phyloP scores from a whole-genome alignment of 1,140 invertebrate species.

The Ceratosolen fusciceps region DNA sequence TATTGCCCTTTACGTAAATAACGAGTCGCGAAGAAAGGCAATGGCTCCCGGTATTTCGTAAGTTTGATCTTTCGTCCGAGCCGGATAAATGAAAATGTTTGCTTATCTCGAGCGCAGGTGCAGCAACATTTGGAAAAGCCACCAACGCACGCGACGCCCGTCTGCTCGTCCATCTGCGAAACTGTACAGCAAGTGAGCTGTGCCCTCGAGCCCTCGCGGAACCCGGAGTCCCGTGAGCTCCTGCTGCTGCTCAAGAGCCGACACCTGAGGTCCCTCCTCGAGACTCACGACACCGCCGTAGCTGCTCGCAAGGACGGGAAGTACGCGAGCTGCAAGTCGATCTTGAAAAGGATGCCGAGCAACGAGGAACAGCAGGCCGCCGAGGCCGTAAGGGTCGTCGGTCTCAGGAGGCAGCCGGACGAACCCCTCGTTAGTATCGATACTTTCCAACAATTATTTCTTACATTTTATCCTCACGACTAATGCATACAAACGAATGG shows the following conservation, averaged over 20 bases:
- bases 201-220: conserved; percentile 53
- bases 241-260: conserved; percentile 61
- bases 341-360: conserved; percentile 59
- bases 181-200: conserved; percentile 62
- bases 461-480: too few relatives aligned
- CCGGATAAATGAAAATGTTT: too few relatives aligned
- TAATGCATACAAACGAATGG: too few relatives aligned
- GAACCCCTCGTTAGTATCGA: conserved; percentile 88
- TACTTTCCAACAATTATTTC: too few relatives aligned
- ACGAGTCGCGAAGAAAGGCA: too few relatives aligned
- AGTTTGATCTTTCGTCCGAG: too few relatives aligned
- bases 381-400: conserved; percentile 85
- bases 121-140: conserved; percentile 67
- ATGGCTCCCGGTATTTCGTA: too few relatives aligned
- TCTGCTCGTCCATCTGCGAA: conserved; percentile 62
- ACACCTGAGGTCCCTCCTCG: conserved; percentile 71
- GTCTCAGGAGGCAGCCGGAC: conserved; percentile 87
- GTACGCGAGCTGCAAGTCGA: background rate
- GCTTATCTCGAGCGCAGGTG: conserved; percentile 54
- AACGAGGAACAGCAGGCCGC: conserved; percentile 51
- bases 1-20: too few relatives aligned
- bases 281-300: conserved; percentile 80
- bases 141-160: conserved; percentile 61
- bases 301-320: conserved; percentile 32
- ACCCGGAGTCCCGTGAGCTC: conserved; percentile 61